Percentiles rank a stretch among this genome's conserved stretches.
These are phyloP conservation scores for Xiphorhynchus erythropygius DNA, from an alignment of 2,797 vertebrate genomes.

Conservation along the genomic window DNA sequence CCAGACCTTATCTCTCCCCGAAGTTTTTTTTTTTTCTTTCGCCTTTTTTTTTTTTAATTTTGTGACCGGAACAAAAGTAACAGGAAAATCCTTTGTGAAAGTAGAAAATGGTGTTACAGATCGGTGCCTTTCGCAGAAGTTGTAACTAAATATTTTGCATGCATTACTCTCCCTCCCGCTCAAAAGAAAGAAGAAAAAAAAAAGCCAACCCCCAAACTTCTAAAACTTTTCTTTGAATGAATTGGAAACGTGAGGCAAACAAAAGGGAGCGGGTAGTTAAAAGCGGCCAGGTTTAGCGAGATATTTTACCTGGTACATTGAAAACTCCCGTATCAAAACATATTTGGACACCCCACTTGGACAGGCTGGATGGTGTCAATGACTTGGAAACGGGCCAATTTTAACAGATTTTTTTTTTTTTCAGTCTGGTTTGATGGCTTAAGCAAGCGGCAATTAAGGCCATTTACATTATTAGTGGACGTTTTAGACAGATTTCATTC, in stretches of 20 bases:
- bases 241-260: constrained; percentile 30
- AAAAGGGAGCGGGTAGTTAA: neutral
- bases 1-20: constrained; percentile 80
- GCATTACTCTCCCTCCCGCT: neutral
- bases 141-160: constrained; percentile 62
- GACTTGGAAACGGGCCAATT: neutral
- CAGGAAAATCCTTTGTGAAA: constrained; percentile 71
- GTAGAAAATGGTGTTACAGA: constrained; percentile 64
- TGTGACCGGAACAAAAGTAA: constrained; percentile 77
- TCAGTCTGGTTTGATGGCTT: neutral
- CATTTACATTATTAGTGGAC: neutral
- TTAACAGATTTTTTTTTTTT: neutral
- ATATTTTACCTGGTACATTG: neutral
- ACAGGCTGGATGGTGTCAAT: neutral
- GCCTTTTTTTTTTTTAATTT: constrained; percentile 61
- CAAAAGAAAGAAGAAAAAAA: neutral
- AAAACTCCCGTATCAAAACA: neutral
- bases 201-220: neutral
- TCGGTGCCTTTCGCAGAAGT: constrained; percentile 41
- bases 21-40: constrained; percentile 60
- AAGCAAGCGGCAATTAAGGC: neutral
- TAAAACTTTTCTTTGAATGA: constrained; percentile 44
- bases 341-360: neutral
- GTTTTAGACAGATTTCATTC: neutral
- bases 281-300: neutral